Conservation (phyloP, 1,140 invertebrate genomes). For the Drosophila insularis region DNA sequence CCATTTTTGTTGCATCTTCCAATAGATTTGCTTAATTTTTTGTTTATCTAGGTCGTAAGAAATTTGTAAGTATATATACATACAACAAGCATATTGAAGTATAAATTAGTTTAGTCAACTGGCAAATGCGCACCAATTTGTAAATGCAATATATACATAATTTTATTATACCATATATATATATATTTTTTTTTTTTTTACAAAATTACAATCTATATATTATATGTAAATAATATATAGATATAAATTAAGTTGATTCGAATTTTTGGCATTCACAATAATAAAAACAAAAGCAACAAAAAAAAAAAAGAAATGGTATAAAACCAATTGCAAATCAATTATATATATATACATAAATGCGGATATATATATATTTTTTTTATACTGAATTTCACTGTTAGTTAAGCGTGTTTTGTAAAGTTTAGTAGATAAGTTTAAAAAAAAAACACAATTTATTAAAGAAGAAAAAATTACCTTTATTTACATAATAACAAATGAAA, state of each 20-base stretch:
- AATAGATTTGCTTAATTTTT: constrained; percentile 65
- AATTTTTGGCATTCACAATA: constrained; percentile 52
- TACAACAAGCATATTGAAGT: constrained; percentile 26
- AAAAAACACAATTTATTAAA: constrained; percentile 7
- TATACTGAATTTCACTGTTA: constrained; percentile 9
- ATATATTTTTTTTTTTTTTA: neutral
- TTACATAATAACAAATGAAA: neutral
- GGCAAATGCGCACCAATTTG: constrained; percentile 53
- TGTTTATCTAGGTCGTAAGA: constrained; percentile 47
- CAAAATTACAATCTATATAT: neutral
- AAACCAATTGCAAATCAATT: constrained; percentile 50
- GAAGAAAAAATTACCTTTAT: constrained; percentile 21
- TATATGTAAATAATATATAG: neutral
- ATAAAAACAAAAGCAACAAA: constrained; percentile 22
- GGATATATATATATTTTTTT: constrained; percentile 1
- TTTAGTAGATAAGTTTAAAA: constrained; percentile 5
- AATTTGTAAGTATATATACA: constrained; percentile 1
- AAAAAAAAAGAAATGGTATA: constrained; percentile 18
- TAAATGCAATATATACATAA: constrained; percentile 79
- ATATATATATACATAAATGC: neutral
- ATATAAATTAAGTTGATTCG: constrained; percentile 52
- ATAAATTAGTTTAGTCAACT: constrained; percentile 42
- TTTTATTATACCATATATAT: constrained; percentile 21
- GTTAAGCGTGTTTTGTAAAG: constrained; percentile 10
- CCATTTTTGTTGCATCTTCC: constrained; percentile 72